Percentiles rank a stretch among this genome's conserved stretches.
Conservation (phyloP, 2,888 invertebrate species). For the Conus canariensis region DNA sequence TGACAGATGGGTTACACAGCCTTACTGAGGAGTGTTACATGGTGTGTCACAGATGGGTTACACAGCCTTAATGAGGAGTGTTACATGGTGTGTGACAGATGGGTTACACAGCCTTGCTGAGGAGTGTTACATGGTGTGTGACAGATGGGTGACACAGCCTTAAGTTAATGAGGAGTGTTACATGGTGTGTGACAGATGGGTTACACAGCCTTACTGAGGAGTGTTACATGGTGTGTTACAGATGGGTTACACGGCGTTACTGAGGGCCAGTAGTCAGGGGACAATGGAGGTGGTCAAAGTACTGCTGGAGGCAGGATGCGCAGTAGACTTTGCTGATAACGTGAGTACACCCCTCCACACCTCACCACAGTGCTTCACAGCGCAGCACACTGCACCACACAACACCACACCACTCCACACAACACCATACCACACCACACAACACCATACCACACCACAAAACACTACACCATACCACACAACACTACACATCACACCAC, state of each 20-base stretch:
- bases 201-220: not conserved
- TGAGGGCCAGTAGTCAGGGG: conserved; percentile 87
- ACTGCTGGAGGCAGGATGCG: conserved; percentile 85
- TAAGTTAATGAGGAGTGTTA: not conserved
- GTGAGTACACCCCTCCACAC: conserved; percentile 44
- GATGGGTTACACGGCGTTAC: conserved; percentile 88
- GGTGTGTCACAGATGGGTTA: too few relatives aligned
- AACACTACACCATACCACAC: too few relatives aligned
- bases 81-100: not conserved
- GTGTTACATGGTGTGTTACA: conserved; percentile 66
- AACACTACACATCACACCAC: too few relatives aligned
- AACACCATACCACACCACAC: too few relatives aligned
- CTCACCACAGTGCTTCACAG: too few relatives aligned
- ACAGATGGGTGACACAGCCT: conserved; percentile 84
- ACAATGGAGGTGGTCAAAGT: conserved; percentile 87
- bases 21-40: too few relatives aligned
- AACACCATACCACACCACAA: too few relatives aligned
- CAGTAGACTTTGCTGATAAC: conserved; percentile 87
- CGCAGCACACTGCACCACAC: not conserved
- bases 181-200: not conserved
- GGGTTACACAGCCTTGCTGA: not conserved
- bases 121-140: conserved; percentile 39
- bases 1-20: too few relatives aligned
- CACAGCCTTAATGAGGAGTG: too few relatives aligned
- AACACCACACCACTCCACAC: not conserved